phyloP scores from a whole-genome alignment of 2,888 invertebrate species.

The Lasioglossum lativentre region DNA sequence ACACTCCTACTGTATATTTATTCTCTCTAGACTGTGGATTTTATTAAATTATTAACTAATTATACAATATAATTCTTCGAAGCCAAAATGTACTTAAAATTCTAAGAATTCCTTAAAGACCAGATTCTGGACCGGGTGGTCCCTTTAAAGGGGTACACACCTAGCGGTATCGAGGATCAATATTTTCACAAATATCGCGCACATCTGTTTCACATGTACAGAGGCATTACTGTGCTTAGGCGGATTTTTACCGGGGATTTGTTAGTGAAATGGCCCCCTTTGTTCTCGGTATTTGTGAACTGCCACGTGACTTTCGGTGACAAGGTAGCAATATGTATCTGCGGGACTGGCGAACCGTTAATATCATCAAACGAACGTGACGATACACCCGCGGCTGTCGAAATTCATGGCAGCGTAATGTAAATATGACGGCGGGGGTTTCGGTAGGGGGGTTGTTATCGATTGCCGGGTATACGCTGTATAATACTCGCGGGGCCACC shows the following conservation, averaged over 20 bases:
- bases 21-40: no score
- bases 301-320: slow-evolving; percentile 57
- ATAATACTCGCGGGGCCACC: slow-evolving; percentile 19
- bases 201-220: background rate
- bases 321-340: slow-evolving; percentile 62
- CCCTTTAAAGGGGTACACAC: background rate
- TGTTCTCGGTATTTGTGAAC: slow-evolving; percentile 26
- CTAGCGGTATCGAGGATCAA: background rate
- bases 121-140: no score
- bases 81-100: no score
- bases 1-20: no score
- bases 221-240: background rate
- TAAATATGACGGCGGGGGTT: slow-evolving; percentile 43
- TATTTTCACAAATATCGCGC: background rate
- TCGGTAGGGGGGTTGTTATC: slow-evolving; percentile 11
- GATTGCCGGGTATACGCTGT: slow-evolving; percentile 38
- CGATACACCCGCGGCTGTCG: slow-evolving; percentile 26
- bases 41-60: no score
- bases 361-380: slow-evolving; percentile 55
- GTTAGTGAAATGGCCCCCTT: background rate
- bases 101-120: no score
- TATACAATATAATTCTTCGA: no score
- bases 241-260: background rate
- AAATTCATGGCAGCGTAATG: slow-evolving; percentile 33
- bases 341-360: slow-evolving; percentile 42